A percentile compares a stretch with the other conserved stretches of the same genome.
Conservation (phyloP, 1,140 invertebrate species). For the Brachystomella parvula region DNA sequence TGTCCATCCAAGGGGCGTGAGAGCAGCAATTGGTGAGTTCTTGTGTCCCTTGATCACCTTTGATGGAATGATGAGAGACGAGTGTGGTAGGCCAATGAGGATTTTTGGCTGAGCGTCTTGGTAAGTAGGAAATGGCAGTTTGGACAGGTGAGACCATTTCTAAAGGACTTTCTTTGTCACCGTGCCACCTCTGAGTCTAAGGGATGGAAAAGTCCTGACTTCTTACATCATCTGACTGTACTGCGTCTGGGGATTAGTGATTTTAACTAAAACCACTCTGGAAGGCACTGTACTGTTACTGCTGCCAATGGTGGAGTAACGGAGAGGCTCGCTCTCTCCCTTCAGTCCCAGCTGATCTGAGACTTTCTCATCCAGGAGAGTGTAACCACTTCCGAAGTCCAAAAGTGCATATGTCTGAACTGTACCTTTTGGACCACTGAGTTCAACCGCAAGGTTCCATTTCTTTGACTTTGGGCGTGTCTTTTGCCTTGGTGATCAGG, state of each 20-base stretch:
- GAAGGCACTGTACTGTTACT: not conserved
- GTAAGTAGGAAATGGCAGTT: not conserved
- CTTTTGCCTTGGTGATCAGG: not conserved
- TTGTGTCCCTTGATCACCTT: not conserved
- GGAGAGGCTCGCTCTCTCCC: not conserved
- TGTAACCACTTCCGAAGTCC: constrained; percentile 8
- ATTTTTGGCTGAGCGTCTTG: not conserved
- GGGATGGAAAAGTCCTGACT: not conserved
- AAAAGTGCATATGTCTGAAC: constrained; percentile 10
- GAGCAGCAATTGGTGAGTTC: not conserved
- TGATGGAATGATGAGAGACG: not conserved
- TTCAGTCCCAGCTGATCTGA: not conserved
- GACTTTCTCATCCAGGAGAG: not conserved
- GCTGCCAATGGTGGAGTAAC: not conserved
- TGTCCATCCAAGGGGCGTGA: not conserved
- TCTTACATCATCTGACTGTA: not conserved
- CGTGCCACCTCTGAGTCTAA: not conserved
- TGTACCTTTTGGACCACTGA: constrained; percentile 12
- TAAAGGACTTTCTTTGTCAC: not conserved
- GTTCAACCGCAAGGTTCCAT: constrained; percentile 9
- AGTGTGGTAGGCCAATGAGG: not conserved
- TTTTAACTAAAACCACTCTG: not conserved
- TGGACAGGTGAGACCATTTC: not conserved
- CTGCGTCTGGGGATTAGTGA: not conserved
- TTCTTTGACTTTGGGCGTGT: not conserved